Percentiles rank a stretch among this genome's conserved stretches.
phyloP scores from a whole-genome alignment of 1,140 invertebrate genomes.

The Nasonia vitripennis region DNA sequence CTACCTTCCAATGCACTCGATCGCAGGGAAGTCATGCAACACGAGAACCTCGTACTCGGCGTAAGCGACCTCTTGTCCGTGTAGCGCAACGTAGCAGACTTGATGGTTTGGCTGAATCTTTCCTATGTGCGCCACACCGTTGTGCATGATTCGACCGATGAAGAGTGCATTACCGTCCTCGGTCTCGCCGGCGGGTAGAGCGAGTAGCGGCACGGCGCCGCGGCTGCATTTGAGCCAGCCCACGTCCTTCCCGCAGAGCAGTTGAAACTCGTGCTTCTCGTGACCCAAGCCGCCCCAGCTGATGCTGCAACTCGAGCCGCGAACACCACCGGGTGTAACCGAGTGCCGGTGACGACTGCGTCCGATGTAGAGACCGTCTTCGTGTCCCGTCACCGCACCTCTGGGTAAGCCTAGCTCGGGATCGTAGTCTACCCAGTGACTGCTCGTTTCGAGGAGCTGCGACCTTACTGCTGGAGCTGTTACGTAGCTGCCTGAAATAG shows the following conservation, averaged over 20 bases:
- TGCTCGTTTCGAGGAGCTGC: conserved; percentile 60
- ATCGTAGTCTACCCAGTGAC: conserved; percentile 65
- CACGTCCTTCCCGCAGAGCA: conserved; percentile 60
- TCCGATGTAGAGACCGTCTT: conserved; percentile 63
- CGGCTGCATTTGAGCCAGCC: conserved; percentile 61
- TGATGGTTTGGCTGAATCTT: conserved; percentile 68
- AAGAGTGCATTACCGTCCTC: conserved; percentile 65
- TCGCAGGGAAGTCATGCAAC: conserved; percentile 54
- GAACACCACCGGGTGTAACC: conserved; percentile 61
- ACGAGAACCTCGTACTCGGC: conserved; percentile 63
- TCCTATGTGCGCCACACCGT: conserved; percentile 63
- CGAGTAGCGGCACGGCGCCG: conserved; percentile 63
- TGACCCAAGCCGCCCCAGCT: conserved; percentile 60
- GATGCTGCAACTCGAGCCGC: conserved; percentile 56
- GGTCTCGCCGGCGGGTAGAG: conserved; percentile 64
- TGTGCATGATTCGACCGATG: conserved; percentile 63
- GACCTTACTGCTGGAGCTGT: conserved; percentile 60
- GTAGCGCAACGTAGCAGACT: conserved; percentile 62
- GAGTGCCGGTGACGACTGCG: conserved; percentile 61
- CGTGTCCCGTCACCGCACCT: conserved; percentile 59
- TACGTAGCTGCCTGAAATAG: conserved; percentile 53
- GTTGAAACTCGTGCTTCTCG: conserved; percentile 63
- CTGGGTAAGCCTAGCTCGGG: conserved; percentile 57
- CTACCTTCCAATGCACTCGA: conserved; percentile 65
- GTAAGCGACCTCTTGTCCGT: conserved; percentile 58